Evolutionary conservation across 2,888 invertebrate genomes (phyloP).

Genomic region (Altica lythri): DNA sequence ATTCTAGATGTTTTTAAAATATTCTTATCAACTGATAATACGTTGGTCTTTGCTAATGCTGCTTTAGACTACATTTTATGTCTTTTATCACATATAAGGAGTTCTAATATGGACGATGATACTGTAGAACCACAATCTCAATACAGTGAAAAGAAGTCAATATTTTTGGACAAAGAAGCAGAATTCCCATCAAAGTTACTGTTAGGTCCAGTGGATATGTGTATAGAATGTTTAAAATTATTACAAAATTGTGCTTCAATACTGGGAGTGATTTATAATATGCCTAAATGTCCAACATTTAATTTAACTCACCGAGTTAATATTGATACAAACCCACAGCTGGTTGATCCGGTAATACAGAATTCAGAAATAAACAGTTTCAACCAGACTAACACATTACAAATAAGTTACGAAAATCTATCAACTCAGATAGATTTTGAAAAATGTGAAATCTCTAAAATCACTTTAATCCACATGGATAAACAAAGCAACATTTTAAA

Average conservation of each 20-base stretch:
- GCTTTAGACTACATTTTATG: slow-evolving; percentile 93
- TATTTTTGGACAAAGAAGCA: slow-evolving; percentile 48
- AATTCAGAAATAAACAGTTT: slow-evolving; percentile 63
- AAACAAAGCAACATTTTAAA: slow-evolving; percentile 82
- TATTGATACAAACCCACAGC: slow-evolving; percentile 75
- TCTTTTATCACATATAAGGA: slow-evolving; percentile 76
- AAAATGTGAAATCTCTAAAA: slow-evolving; percentile 58
- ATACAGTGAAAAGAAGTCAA: slow-evolving; percentile 38
- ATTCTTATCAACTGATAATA: slow-evolving; percentile 90
- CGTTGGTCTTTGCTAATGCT: slow-evolving; percentile 91
- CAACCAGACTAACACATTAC: slow-evolving; percentile 67
- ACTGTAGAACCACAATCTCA: slow-evolving; percentile 32
- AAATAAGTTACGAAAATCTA: slow-evolving; percentile 68
- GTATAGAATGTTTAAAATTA: slow-evolving; percentile 81
- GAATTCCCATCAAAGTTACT: slow-evolving; percentile 46
- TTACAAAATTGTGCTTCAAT: slow-evolving; percentile 86
- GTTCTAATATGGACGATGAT: slow-evolving; percentile 61
- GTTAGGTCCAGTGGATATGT: slow-evolving; percentile 61
- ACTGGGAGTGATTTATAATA: slow-evolving; percentile 88
- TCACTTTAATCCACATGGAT: slow-evolving; percentile 71
- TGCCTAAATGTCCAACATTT: slow-evolving; percentile 93
- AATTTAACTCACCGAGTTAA: slow-evolving; percentile 85
- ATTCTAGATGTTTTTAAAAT: slow-evolving; percentile 91
- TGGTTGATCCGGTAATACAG: slow-evolving; percentile 85
- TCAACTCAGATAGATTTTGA: slow-evolving; percentile 59